Conservation (phyloP, 1,140 invertebrate species). For the Tetragonula clypearis region DNA sequence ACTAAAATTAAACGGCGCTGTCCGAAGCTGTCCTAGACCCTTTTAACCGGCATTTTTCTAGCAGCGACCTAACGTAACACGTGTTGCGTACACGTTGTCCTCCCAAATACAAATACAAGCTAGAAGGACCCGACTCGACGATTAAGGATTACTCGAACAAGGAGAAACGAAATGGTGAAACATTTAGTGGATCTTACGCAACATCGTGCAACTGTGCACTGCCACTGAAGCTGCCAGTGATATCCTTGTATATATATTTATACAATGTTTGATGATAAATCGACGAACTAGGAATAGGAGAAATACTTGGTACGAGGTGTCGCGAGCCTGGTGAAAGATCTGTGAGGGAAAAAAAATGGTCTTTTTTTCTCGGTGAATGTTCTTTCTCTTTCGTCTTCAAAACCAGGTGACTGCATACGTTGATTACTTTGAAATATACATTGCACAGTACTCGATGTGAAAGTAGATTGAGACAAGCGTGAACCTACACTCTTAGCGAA, state of each 20-base stretch:
- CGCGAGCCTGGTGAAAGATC: background rate
- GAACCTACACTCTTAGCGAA: background rate
- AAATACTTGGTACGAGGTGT: background rate
- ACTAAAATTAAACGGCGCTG: constrained; percentile 34
- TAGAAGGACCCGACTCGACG: no score
- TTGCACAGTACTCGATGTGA: background rate
- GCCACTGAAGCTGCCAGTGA: constrained; percentile 23
- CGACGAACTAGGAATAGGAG: constrained; percentile 25
- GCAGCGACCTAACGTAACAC: constrained; percentile 40
- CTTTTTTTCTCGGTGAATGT: no score
- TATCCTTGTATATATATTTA: constrained; percentile 22
- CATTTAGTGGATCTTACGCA: constrained; percentile 28
- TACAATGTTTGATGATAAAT: constrained; percentile 27
- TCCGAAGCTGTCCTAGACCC: constrained; percentile 43
- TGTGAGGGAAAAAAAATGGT: background rate
- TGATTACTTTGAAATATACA: background rate
- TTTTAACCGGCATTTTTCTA: constrained; percentile 45
- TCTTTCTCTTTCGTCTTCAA: background rate
- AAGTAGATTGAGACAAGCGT: constrained; percentile 1
- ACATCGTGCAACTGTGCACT: constrained; percentile 22
- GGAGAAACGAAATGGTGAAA: background rate
- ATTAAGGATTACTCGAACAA: background rate
- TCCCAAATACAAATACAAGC: background rate
- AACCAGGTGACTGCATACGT: background rate
- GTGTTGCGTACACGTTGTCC: background rate